Evolutionary conservation across 1,140 invertebrate genomes (phyloP).

Genomic region (Saccostrea glomerata): DNA sequence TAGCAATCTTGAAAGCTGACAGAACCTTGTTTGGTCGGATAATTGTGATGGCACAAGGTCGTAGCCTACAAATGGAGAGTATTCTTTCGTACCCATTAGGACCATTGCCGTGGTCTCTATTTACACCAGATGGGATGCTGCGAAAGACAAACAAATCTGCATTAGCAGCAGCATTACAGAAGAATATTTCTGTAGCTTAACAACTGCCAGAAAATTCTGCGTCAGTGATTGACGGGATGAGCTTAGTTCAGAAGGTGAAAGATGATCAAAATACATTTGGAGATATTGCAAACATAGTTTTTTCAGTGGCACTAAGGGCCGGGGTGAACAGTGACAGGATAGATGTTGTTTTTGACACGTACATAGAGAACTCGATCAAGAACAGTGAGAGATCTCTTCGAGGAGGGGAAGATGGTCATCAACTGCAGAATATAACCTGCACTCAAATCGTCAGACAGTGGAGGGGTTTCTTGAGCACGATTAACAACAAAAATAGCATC

Average conservation of each 20-base stretch:
- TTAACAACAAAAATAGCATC: too few relatives aligned
- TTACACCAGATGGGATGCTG: constrained; percentile 47
- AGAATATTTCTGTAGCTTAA: constrained; percentile 7
- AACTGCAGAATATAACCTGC: background rate
- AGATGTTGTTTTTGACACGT: constrained; percentile 57
- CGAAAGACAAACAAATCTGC: constrained; percentile 52
- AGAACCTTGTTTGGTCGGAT: constrained; percentile 41
- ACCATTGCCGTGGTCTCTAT: constrained; percentile 51
- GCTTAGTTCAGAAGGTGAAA: constrained; percentile 32
- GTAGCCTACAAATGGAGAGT: constrained; percentile 48
- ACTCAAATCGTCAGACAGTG: constrained; percentile 1
- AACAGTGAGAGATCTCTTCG: background rate
- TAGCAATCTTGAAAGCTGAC: constrained; percentile 50
- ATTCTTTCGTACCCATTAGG: constrained; percentile 51
- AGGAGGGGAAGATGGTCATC: background rate
- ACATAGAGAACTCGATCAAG: constrained; percentile 48
- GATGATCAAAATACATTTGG: background rate
- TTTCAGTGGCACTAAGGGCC: constrained; percentile 21
- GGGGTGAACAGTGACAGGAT: constrained; percentile 2
- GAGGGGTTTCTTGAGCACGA: too few relatives aligned
- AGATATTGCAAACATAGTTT: constrained; percentile 23
- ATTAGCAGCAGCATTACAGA: constrained; percentile 46
- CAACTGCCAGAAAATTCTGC: constrained; percentile 16
- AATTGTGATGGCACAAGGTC: constrained; percentile 30
- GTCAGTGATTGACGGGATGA: constrained; percentile 51